Base-by-base conservation (phyloP, 2,888 invertebrate genomes). In the Cyclophora albipunctata region DNA sequence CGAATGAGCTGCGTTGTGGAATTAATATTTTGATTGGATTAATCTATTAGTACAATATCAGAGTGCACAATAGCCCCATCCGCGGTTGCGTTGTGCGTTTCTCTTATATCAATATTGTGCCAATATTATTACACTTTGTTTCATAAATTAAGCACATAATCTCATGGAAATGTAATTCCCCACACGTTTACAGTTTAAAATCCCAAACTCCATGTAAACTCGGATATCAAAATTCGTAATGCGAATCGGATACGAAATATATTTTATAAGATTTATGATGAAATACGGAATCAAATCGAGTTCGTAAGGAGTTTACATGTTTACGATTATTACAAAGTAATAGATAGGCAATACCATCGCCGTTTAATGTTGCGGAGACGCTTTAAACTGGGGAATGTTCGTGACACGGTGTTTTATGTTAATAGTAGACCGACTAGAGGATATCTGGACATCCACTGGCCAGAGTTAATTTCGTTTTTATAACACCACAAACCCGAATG, bases 401-500 rank as follows among this genome's bases (percentile, higher is more conserved):
- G 75, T 73, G 78, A 76, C 79, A 73, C 57, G 69, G 67, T 69
- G 72, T 73, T 81, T 81, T 75, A 80, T 75, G 78, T 81, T 83
- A 81, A 78, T 78, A 79, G 78, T 69, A 67, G 70, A 69, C 64
- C 66, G 68, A 71, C 72, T 63, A 76, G 74, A 76, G 76, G 74
- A 78, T 83, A 81, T 81, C 81, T 81, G 82, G 78, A 73, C 83
- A 82, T 84, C 75, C 74, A 83, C 82, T 75, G 78, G 77, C 71
- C 80, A 73, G 77, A 83, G 84, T 86, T 87, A 87, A 87, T 88
- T 88, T 82, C 81, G 84, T 86, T 88, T 88, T 88, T 88, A 88
- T 87, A 86, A 81, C 87, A 87, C 85, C 87, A 87, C 87, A 87
- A 87, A 86, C 84, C 85, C 82, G 85, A 87, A 88, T 87, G 87